Base-by-base conservation (phyloP, 2,113 vertebrate genomes). In the Menidia beryllina region DNA sequence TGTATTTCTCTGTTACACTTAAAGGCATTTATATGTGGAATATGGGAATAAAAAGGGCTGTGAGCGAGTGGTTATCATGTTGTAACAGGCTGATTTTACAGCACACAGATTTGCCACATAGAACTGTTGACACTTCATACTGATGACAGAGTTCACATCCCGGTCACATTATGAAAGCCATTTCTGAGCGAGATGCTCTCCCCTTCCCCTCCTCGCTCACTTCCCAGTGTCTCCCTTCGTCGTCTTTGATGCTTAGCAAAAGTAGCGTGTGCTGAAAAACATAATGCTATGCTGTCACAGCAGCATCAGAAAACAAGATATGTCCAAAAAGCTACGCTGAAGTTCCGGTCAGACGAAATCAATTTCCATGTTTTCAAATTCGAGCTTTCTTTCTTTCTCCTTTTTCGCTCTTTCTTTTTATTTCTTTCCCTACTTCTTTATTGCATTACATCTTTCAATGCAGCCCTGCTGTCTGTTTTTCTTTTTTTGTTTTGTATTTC, bases 111-210 rank as follows among this genome's bases (percentile, higher is more conserved):
- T 51, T 23, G 13, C 34, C 2, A 4, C 4, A 26, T 3, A 15
- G 55, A 53, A 23, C n/a, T 70, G 69, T 50, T 74, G 56, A 19
- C 50, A 68, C 38, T 27, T 38, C 41, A 39, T 12, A 3, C 26
- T 62, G 51, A 63, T 39, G 60, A 82, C 69, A 75, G 86, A 77
- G 88, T 89, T 91, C 89, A 91, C 17, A 62, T 41, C 24, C 17
- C 17, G 76, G 79, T 88, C 85, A 86, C 21, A 47, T 82, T 81
- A 85, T 79, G 64, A 85, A 77, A 86, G 63, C 58, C 41, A 58
- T 73, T 74, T 72, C 65, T 49, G 45, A 45, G n/a, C 49, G 54
- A 74, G 53, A 45, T 39, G 65, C 58, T 67, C 47, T 11, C 34
- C 41, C 24, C 58, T 27, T 50, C 53, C 12, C 27, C 7, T 23